These are phyloP conservation scores for Formica selysi DNA, from an alignment of 1,140 invertebrate genomes.

Conservation along the genomic window DNA sequence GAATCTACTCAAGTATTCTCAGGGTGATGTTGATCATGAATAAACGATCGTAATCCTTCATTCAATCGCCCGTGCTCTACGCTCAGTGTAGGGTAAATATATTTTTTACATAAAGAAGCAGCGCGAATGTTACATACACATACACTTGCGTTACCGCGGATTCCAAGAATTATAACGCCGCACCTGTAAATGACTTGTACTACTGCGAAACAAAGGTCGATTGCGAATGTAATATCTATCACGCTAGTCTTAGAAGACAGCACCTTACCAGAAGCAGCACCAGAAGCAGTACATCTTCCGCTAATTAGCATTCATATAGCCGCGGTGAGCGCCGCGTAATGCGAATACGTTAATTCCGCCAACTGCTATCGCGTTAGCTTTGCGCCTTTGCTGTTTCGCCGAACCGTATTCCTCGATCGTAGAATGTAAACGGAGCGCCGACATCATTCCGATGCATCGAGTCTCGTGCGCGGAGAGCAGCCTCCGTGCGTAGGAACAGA, in stretches of 20 bases:
- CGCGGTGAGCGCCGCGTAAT: conserved; percentile 61
- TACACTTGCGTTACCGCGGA: background rate
- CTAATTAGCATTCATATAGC: conserved; percentile 64
- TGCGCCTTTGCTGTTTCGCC: conserved; percentile 71
- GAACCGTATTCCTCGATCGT: conserved; percentile 45
- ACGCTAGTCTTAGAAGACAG: background rate
- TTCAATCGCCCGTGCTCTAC: conserved; percentile 7
- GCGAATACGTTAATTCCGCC: conserved; percentile 70
- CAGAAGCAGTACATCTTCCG: conserved; percentile 46
- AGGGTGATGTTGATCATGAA: conserved; percentile 24
- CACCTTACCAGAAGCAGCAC: background rate
- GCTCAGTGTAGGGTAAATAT: background rate
- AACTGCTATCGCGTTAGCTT: conserved; percentile 53
- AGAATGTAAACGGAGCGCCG: conserved; percentile 54
- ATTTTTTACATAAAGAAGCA: background rate
- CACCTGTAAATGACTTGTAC: conserved; percentile 13
- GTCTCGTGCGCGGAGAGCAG: conserved; percentile 54
- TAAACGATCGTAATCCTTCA: conserved; percentile 44
- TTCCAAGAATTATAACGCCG: background rate
- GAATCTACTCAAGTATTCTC: conserved; percentile 20
- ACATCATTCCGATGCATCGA: conserved; percentile 74
- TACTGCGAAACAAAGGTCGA: conserved; percentile 18
- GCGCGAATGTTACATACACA: background rate
- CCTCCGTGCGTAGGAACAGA: conserved; percentile 72
- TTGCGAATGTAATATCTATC: background rate